Evolutionary conservation across 1,140 invertebrate genomes (phyloP), one percentile per base, ranked within the genome.

Genomic region (Drosophila pallidifrons): DNA sequence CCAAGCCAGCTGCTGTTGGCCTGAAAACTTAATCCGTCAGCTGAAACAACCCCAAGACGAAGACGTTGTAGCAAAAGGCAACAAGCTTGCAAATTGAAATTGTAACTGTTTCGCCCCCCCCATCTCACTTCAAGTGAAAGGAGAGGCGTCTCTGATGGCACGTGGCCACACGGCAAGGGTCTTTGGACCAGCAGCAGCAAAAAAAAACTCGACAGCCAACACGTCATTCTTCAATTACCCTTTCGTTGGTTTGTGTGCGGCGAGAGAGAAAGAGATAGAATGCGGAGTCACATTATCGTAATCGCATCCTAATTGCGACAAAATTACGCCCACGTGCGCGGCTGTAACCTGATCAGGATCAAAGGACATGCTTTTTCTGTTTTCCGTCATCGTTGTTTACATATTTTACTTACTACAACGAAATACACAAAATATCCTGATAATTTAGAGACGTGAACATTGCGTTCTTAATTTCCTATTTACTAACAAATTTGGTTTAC

Each of bases 291-390:
- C 82, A 87, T 91, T 91, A 91, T 90, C 82, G 91, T 91, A 91
- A 91, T 91, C 91, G 91, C 90, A 91, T 91, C 91, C 91, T 91
- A 91, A 91, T 91, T 91, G 91, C 86, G 85, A 88, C 77, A 91
- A 91, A 91, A 91, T 91, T 91, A 91, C 91, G 83, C 90, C 91
- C 91, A 91, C 91, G 91, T 91, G 91, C 78, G 74, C 35, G 75
- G 70, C 4, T 77, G 91, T 91, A 91, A 91, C 91, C 82, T 77
- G 91, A 91, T 91, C 91, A 77, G 63, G 72, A 80, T 87, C 82
- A 87, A 87, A 87, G 83, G 63, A 38, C 30, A 25, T 25, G 20
- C 3, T 25, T 25, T 25, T 25, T 25, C 20, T 25, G 20, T 4
- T 25, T 25, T 3, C 15, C 15, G 20, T 25, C 20, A 25, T 25